phyloP scores from a whole-genome alignment of 2,113 vertebrate species.

The Perca flavescens region DNA sequence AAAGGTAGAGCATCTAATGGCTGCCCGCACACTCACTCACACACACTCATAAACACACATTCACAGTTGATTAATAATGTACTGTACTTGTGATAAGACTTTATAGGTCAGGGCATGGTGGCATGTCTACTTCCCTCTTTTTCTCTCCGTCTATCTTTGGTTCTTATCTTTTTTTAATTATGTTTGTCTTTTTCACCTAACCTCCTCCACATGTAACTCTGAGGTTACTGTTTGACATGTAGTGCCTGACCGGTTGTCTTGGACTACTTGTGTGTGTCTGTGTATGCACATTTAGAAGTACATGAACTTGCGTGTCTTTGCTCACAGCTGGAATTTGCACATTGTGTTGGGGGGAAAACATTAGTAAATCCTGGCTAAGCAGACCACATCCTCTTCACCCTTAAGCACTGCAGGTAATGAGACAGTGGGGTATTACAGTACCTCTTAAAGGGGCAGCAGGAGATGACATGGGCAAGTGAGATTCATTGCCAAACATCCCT shows the following conservation, averaged over 20 bases:
- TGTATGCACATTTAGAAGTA: constrained; percentile 7
- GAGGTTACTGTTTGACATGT: constrained; percentile 24
- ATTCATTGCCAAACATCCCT: constrained; percentile 32
- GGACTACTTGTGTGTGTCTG: constrained; percentile 28
- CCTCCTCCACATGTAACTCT: neutral
- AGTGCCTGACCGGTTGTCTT: neutral
- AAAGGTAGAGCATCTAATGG: constrained; percentile 18
- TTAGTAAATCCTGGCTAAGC: constrained; percentile 72
- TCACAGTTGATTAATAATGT: constrained; percentile 25
- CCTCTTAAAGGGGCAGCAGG: constrained; percentile 58
- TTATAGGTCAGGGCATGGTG: neutral
- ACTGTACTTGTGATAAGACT: constrained; percentile 15
- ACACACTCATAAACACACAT: constrained; percentile 28
- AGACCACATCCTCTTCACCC: constrained; percentile 77
- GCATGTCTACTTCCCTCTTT: neutral
- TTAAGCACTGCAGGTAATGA: constrained; percentile 71
- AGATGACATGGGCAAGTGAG: constrained; percentile 28
- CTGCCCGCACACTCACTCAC: constrained; percentile 20
- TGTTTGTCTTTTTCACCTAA: neutral
- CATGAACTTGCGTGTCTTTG: constrained; percentile 41
- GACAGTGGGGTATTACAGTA: constrained; percentile 33
- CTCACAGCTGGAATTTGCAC: constrained; percentile 63
- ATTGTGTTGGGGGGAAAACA: constrained; percentile 74
- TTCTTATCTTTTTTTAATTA: neutral
- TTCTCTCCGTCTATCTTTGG: neutral